A percentile compares a stretch with the other conserved stretches of the same genome.
Conservation (phyloP, 2,113 vertebrate species). For the Catharus fuscescens region DNA sequence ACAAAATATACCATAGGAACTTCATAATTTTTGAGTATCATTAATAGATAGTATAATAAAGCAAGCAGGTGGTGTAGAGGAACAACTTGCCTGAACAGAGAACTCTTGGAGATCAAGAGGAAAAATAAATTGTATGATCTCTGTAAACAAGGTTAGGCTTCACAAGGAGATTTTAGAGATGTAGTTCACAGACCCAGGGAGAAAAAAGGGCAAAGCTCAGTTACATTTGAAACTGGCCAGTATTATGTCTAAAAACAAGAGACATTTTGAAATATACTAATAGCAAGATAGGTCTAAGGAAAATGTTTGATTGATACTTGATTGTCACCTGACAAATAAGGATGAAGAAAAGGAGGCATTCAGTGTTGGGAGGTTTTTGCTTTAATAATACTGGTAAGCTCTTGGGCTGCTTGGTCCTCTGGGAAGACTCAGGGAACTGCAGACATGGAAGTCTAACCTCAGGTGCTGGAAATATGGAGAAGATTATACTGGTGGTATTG, state of each 20-base stretch:
- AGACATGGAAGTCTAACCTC: neutral
- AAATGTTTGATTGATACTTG: neutral
- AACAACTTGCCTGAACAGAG: neutral
- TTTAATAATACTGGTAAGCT: neutral
- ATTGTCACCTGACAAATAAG: neutral
- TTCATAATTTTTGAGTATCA: neutral
- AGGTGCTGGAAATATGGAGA: neutral
- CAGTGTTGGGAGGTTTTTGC: neutral
- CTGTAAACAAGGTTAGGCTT: neutral
- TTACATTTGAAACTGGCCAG: neutral
- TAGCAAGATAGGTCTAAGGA: neutral
- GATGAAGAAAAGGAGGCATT: neutral
- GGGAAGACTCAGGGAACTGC: neutral
- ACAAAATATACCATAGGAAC: neutral
- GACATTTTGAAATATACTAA: neutral
- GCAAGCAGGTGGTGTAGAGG: neutral
- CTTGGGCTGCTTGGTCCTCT: neutral
- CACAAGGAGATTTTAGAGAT: neutral
- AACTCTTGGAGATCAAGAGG: neutral
- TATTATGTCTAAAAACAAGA: neutral
- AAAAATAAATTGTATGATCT: neutral
- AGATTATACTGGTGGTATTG: neutral
- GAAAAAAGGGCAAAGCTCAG: neutral
- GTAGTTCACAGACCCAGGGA: neutral
- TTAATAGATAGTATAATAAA: neutral